Evolutionary conservation across 64 coral and sea anemone genomes (phyloP), one percentile per base, ranked within the genome.

Genomic region (Pocillopora damicornis): DNA sequence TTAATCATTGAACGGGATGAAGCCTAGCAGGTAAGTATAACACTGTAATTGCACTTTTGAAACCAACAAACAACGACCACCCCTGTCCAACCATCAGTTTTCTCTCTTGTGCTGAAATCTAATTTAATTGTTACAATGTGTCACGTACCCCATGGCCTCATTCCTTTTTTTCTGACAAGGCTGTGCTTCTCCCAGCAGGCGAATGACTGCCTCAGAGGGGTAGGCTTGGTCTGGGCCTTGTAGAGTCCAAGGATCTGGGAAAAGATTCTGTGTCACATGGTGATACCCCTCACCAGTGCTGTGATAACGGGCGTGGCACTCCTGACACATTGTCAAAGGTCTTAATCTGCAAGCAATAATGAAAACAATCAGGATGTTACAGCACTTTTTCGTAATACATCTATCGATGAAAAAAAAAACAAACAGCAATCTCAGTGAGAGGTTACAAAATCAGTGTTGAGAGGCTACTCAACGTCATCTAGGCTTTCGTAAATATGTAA

Each of bases 191-290:
- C 92, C 79, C 22, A 98, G 61, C 56, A 98, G 59, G 35, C 95
- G 87, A 37, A 99, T 86, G 12, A 99, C 93, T 30, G 93, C 97
- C 51, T 99, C 93, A 35, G 91, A 88, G 13, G 92, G 75, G 75
- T 95, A 99, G 36, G 93, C 80, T 61, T 95, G 93, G 72, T 99
- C 93, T 79, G 87, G 74, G 10, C 79, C 89, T 22, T 93, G 73
- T 73, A 90, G 66, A 18, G 89, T 79, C 96, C 96, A 98, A 13
- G 96, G 92, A 73, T 98, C 93, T 73, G 92, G 96, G n/a, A 94
- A 94, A 60, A 91, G 71, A 58, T 88, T 87, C 79, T 98, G 96
- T 38, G 94, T 93, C 0, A 94, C 87, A n/a, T 98, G 95, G 34
- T 87, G 68, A 59, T 84, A 86, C 59, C 87, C 90, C 23, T 83